Conservation (phyloP, 2,113 vertebrate genomes). For the Eolophus roseicapilla region DNA sequence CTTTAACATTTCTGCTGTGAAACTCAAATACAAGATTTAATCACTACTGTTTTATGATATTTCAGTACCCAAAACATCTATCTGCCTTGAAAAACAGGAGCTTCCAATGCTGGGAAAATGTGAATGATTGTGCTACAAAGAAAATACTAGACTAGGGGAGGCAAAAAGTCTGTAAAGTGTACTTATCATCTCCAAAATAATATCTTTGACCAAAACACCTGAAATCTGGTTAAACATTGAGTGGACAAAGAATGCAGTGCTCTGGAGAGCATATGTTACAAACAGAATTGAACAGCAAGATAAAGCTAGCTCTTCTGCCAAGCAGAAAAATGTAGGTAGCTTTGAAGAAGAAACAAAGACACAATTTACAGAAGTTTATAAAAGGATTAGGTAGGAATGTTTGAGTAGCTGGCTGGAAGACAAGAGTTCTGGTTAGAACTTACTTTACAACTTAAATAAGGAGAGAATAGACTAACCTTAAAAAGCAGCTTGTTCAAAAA, state of each 20-base stretch:
- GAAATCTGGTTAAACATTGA: background rate
- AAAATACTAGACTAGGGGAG: background rate
- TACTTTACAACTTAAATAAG: background rate
- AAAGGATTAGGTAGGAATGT: background rate
- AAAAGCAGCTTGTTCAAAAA: background rate
- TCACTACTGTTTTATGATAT: background rate
- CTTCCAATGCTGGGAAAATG: background rate
- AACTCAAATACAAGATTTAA: background rate
- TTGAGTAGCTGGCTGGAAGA: background rate
- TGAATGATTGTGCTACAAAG: background rate
- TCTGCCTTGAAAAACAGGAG: background rate
- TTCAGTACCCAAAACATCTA: background rate
- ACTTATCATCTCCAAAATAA: background rate
- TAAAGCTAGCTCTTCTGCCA: background rate
- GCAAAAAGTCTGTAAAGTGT: background rate
- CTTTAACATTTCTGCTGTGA: background rate
- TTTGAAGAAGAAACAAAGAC: background rate
- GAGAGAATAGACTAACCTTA: background rate
- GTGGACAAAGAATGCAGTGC: background rate
- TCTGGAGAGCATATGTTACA: background rate
- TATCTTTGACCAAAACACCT: background rate
- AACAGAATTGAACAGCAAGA: background rate
- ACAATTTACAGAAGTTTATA: background rate
- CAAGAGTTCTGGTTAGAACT: background rate
- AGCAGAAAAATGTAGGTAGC: background rate